These are phyloP conservation scores for Hirtodrosophila duncani DNA, from an alignment of 2,888 invertebrate genomes.

Conservation along the genomic window DNA sequence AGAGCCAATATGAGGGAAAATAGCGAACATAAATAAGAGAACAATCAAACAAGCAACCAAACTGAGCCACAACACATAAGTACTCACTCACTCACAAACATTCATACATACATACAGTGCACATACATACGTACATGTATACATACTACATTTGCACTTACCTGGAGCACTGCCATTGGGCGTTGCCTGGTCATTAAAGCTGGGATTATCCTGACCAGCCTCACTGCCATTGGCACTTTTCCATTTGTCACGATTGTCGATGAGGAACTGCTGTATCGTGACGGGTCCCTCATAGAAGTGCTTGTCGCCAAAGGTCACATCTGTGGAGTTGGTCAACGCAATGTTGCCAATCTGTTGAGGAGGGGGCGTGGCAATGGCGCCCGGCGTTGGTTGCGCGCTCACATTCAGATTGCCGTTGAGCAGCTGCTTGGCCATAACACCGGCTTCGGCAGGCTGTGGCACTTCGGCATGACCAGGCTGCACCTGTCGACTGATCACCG, in stretches of 20 bases:
- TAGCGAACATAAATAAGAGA: constrained; percentile 11
- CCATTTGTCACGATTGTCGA: constrained; percentile 77
- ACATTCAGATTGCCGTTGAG: constrained; percentile 46
- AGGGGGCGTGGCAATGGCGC: constrained; percentile 18
- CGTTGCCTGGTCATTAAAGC: constrained; percentile 43
- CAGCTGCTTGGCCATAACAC: constrained; percentile 46
- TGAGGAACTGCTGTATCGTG: constrained; percentile 86
- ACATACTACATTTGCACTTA: constrained; percentile 19
- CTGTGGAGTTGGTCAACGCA: constrained; percentile 83
- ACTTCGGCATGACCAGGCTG: constrained; percentile 24
- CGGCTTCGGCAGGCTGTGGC: constrained; percentile 14
- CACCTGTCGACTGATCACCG: constrained; percentile 65
- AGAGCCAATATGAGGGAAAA: constrained; percentile 12
- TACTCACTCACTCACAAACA: too few relatives aligned
- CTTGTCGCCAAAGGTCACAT: constrained; percentile 87
- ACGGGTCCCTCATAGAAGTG: constrained; percentile 88
- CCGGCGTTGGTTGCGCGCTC: constrained; percentile 29
- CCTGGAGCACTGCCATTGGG: constrained; percentile 45
- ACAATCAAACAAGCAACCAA: not conserved
- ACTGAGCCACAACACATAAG: too few relatives aligned
- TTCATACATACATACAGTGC: too few relatives aligned
- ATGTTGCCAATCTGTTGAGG: constrained; percentile 81
- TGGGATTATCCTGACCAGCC: constrained; percentile 65
- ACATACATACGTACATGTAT: not conserved
- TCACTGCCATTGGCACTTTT: constrained; percentile 45